Evolutionary conservation across 2,888 invertebrate genomes (phyloP).

Genomic region (Dynastes grantii): DNA sequence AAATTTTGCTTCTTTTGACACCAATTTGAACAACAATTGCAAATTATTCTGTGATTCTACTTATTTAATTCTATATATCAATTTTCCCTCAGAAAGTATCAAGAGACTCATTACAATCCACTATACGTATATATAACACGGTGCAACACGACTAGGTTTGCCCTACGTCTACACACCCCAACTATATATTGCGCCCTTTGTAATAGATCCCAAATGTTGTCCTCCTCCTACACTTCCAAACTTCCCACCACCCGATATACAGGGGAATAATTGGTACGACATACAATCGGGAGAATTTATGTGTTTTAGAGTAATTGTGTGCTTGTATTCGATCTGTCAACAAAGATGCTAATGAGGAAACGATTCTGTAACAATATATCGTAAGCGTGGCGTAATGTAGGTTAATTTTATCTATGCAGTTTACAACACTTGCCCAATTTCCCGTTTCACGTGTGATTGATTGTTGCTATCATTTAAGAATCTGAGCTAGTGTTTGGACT

Average conservation of each 20-base stretch:
- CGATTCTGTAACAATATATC: slow-evolving; percentile 47
- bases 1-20: too few relatives aligned
- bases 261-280: slow-evolving; percentile 42
- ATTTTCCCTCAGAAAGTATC: too few relatives aligned
- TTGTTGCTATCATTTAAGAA: too few relatives aligned
- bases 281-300: slow-evolving; percentile 43
- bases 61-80: too few relatives aligned
- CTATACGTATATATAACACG: too few relatives aligned
- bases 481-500: too few relatives aligned
- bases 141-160: too few relatives aligned
- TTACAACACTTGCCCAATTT: slow-evolving; percentile 12
- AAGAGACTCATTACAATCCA: too few relatives aligned
- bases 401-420: slow-evolving; percentile 9
- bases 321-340: slow-evolving; percentile 55
- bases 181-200: slow-evolving; percentile 7
- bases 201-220: slow-evolving; percentile 22
- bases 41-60: too few relatives aligned
- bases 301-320: slow-evolving; percentile 50
- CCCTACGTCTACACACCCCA: too few relatives aligned
- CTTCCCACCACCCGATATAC: slow-evolving; percentile 33
- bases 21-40: too few relatives aligned
- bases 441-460: too few relatives aligned
- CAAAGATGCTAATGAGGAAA: slow-evolving; percentile 54
- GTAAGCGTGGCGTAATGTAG: neutral
- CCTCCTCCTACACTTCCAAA: neutral